phyloP scores from a whole-genome alignment of 2,888 invertebrate species.

The Rotaria macrura region DNA sequence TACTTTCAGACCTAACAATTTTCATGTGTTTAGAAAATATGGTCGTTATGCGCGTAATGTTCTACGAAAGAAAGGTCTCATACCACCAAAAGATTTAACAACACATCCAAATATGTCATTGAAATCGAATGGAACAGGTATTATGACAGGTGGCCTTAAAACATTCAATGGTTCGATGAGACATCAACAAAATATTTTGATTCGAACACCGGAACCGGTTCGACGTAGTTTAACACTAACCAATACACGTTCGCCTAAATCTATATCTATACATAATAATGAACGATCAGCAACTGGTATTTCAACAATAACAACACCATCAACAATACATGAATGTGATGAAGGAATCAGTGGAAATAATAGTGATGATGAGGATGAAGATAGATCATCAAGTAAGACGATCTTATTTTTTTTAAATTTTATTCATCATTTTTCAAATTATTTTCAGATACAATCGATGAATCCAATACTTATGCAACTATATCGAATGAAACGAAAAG shows the following conservation, averaged over 20 bases:
- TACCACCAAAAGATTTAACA: constrained; percentile 19
- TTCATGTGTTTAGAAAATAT: neutral
- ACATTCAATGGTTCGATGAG: neutral
- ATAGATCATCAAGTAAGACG: neutral
- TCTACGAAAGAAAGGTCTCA: constrained; percentile 29
- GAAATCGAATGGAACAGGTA: neutral
- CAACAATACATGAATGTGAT: constrained; percentile 16
- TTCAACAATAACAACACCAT: constrained; percentile 8
- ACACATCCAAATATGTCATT: neutral
- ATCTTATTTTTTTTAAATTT: neutral
- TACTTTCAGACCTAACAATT: neutral
- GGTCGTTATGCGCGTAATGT: constrained; percentile 17
- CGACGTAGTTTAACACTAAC: neutral
- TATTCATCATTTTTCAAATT: neutral
- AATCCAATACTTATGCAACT: neutral
- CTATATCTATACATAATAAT: neutral
- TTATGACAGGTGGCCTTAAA: neutral
- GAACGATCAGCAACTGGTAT: neutral
- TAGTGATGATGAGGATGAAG: constrained; percentile 18
- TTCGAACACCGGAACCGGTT: constrained; percentile 23
- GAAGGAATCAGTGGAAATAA: neutral
- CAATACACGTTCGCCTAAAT: neutral
- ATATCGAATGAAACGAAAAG: constrained; percentile 5
- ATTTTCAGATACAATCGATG: neutral
- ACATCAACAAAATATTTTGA: neutral